Base-by-base conservation (phyloP, 2,888 invertebrate species). In the Eupithecia subfuscata region DNA sequence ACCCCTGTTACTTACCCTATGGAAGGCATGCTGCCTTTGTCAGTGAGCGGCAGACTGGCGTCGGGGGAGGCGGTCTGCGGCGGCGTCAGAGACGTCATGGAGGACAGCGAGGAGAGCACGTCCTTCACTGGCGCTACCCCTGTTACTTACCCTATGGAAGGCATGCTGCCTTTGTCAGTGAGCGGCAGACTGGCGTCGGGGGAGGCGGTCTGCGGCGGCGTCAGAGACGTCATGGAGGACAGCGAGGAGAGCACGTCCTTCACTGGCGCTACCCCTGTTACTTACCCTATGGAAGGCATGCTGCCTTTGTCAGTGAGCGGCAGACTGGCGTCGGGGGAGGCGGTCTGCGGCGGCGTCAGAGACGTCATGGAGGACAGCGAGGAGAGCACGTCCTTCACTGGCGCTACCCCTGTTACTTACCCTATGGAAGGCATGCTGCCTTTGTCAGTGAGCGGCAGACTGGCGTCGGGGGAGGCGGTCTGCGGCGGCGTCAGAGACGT, bases 121-220 rank as follows among this genome's bases (percentile, higher is more conserved):
- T 98, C 98, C 85, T 98, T 97, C 40, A 98, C 97, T 0, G 98
- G 98, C 4, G 98, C 98, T 82, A 98, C 97, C 69, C 98, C 52
- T 52, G 52, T 9, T 52, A 37, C 52, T 37, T 69, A 95, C 95
- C 92, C 90, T 72, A 90, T 92, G 37, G 87, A 88, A 80, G 91
- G 94, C 88, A 92, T 92, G 92, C 90, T 96, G 88, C 92, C 95
- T 89, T 95, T 96, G 93, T 88, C 94, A 16, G 92, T 90, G 79
- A 96, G 96, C 80, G 97, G 97, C 79, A 98, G 93, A 85, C 98
- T 98, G 80, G 96, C 96, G 85, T 98, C 98, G 0, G 98, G 98
- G 52, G 98, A 97, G 75, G 96, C 96, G 71, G 97, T 97, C 86
- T 97, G 97, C 81, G 98, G 97, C 2, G 98, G 97, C 18, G 97